These are phyloP conservation scores for Eumerus sabulonum DNA, from an alignment of 2,888 invertebrate genomes.

Conservation along the genomic window DNA sequence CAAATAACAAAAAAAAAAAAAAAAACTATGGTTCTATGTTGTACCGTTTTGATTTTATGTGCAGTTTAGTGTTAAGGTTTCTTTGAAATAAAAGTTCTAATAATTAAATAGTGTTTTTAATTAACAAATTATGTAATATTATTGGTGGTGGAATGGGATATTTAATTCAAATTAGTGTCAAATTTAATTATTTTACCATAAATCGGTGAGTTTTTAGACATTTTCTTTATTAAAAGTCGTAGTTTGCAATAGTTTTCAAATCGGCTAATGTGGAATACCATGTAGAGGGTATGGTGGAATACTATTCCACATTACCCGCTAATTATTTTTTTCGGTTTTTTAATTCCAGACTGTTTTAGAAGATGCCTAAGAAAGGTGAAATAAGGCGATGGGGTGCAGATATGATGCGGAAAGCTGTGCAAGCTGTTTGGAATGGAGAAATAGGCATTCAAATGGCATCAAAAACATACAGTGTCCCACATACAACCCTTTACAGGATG, in stretches of 20 bases:
- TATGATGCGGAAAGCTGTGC: conserved; percentile 23
- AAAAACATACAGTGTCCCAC: too few relatives aligned
- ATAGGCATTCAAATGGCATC: too few relatives aligned
- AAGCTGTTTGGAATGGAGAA: conserved; percentile 10
- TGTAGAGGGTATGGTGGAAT: conserved; percentile 22
- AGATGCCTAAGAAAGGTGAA: too few relatives aligned
- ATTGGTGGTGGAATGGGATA: not conserved
- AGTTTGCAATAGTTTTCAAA: too few relatives aligned
- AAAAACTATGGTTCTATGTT: not conserved
- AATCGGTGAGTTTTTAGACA: too few relatives aligned
- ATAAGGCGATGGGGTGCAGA: too few relatives aligned
- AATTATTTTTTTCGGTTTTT: too few relatives aligned
- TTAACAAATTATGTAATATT: too few relatives aligned
- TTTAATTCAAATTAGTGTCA: not conserved
- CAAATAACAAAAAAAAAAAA: conserved; percentile 1
- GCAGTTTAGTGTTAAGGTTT: conserved; percentile 5
- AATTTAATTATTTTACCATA: conserved; percentile 17
- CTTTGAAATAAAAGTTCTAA: conserved; percentile 1
- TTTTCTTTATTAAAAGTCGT: too few relatives aligned
- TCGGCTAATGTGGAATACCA: too few relatives aligned
- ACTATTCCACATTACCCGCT: conserved; percentile 9
- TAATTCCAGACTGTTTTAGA: too few relatives aligned
- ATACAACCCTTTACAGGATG: too few relatives aligned
- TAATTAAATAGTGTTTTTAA: not conserved
- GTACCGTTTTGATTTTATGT: conserved; percentile 2